Percentiles rank a stretch among this genome's conserved stretches.
phyloP scores from a whole-genome alignment of 2,113 vertebrate species.

The Brachyhypopomus gauderio region DNA sequence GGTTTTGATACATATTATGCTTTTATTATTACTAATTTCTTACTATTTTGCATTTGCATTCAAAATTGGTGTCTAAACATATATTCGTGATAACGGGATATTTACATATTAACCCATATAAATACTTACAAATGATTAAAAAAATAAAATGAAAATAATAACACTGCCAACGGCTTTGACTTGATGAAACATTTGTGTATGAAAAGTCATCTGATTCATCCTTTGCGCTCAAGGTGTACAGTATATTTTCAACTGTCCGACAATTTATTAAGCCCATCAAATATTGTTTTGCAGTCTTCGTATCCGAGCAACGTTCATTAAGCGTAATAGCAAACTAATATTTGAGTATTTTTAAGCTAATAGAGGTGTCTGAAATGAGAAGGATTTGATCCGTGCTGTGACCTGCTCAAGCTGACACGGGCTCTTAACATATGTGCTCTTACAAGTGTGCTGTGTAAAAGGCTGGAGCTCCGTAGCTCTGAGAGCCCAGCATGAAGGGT shows the following conservation, averaged over 20 bases:
- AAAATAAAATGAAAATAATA: conserved; percentile 57
- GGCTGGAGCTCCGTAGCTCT: conserved; percentile 90
- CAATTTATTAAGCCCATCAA: background rate
- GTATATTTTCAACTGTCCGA: background rate
- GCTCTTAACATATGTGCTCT: conserved; percentile 41
- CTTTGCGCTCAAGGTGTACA: background rate
- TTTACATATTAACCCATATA: conserved; percentile 64
- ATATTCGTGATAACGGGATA: conserved; percentile 57
- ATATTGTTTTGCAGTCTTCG: background rate
- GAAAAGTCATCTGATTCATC: background rate
- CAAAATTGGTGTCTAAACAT: conserved; percentile 64
- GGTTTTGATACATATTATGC: conserved; percentile 62
- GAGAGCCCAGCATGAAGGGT: conserved; percentile 93
- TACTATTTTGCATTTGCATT: conserved; percentile 70
- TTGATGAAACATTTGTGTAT: background rate
- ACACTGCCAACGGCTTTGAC: background rate
- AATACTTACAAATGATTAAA: conserved; percentile 67
- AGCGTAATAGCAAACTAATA: no score
- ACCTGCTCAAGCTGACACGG: no score
- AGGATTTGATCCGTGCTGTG: background rate
- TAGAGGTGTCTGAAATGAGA: background rate
- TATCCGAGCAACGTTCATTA: background rate
- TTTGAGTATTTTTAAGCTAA: background rate
- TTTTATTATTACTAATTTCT: conserved; percentile 57
- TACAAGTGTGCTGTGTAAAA: conserved; percentile 97